Base-by-base conservation (phyloP, 2,888 invertebrate genomes). In the Proisotoma minuta region DNA sequence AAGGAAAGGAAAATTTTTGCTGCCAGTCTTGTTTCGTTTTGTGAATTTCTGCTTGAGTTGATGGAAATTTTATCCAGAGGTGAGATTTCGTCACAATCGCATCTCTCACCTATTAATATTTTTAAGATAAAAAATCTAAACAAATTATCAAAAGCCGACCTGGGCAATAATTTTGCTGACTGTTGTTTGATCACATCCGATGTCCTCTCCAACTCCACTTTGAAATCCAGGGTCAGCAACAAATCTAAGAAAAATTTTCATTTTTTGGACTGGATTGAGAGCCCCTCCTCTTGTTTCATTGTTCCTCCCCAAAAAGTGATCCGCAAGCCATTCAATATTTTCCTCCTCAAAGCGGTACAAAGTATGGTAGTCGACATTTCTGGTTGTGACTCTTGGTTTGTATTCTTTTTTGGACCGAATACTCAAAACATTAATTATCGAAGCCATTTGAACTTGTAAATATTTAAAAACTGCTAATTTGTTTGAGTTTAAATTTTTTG, bases 191-290 rank as follows among this genome's bases (percentile, higher is more conserved):
- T 49, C 56, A 18, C 48, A 34, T 23, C 58, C 62, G 0, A 59
- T 2, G 23, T 62, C 58, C 23, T 59, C 53, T 0, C 24, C 58
- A 0, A 62, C 58, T 2, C 62, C 62, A 1, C 15, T 48, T 26
- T 54, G 58, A 53, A 62, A 62, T 0, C 53, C 58, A 1, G 62
- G 62, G 34, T 62, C 62, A n/a, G 48, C 34, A 1, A 62, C n/a
- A n/a, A 53, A 53, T 0, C 58, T 24, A 1, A 62, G 26, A 48
- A 62, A 62, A 1, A 62, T 34, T 34, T 49, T 28, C 58, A 53
- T 48, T 49, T 47, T 12, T 53, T 27, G 18, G 8, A 24, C 20
- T n/a, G n/a, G 23, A 2, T n/a, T 34, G 3, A 43, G 26, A 5
- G 26, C 34, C 23, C 57, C 57, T 8, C 56, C 61, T 24, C 50